Conservation (phyloP, 64 coral and sea anemone species). For the Porites lutea region DNA sequence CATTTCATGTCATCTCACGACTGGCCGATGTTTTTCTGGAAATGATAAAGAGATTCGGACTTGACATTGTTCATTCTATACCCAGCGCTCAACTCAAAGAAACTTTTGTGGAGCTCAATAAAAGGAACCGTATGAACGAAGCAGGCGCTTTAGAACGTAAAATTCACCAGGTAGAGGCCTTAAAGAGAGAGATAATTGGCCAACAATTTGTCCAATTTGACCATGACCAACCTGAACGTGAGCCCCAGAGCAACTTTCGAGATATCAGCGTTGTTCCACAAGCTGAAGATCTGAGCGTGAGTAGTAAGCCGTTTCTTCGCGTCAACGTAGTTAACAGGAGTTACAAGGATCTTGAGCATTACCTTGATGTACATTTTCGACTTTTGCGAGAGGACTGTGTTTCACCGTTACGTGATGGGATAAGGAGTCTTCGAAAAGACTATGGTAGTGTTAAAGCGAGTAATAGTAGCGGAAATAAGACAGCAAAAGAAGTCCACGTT, state of each 20-base stretch:
- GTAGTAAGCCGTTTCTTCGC: too few species aligned
- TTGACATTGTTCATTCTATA: not conserved
- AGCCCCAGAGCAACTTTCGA: conserved; percentile 77
- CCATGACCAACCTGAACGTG: not conserved
- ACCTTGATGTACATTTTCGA: too few species aligned
- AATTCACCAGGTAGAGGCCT: not conserved
- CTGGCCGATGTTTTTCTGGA: conserved; percentile 19
- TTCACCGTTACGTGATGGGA: too few species aligned
- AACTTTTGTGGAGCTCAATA: not conserved
- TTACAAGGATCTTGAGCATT: too few species aligned
- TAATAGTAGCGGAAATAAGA: too few species aligned
- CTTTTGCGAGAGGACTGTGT: too few species aligned
- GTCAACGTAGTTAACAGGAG: too few species aligned
- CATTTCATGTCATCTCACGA: not conserved
- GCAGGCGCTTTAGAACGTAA: too few species aligned
- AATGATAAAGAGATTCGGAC: conserved; percentile 9
- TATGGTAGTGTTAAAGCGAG: too few species aligned
- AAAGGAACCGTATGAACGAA: not conserved
- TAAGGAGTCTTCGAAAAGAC: too few species aligned
- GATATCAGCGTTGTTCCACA: conserved; percentile 61
- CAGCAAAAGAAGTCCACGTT: too few species aligned
- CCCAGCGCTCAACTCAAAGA: not conserved
- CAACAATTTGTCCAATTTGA: not conserved
- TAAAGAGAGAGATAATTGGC: not conserved
- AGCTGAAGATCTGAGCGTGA: conserved; percentile 48